A percentile compares a stretch with the other conserved stretches of the same genome.
Conservation (phyloP, 2,113 vertebrate species). For the Colistium nudipinnis region DNA sequence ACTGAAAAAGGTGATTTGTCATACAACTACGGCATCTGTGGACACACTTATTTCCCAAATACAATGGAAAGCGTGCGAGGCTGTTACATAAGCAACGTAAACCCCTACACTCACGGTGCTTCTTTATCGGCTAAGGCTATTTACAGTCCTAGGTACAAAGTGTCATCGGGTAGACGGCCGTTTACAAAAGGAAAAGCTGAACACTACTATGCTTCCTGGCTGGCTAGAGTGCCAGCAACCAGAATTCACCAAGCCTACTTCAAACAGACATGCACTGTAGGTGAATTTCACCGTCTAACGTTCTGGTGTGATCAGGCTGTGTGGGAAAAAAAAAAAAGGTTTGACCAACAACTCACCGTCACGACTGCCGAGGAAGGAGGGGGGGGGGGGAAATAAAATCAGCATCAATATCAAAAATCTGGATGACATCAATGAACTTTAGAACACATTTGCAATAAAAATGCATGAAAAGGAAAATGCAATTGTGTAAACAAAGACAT, state of each 20-base stretch:
- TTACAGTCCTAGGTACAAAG: not conserved
- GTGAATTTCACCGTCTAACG: not conserved
- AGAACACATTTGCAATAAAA: not conserved
- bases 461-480: not conserved
- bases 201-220: no score
- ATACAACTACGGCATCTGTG: no score
- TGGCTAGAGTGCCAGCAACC: not conserved
- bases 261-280: not conserved
- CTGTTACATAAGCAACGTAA: no score
- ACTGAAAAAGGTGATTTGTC: no score
- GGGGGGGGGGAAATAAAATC: constrained; percentile 16
- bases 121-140: not conserved
- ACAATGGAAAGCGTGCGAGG: no score
- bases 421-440: not conserved
- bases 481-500: not conserved
- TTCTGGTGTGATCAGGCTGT: not conserved
- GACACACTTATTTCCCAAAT: no score
- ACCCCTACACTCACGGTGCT: not conserved
- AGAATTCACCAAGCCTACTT: not conserved
- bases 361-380: constrained; percentile 85
- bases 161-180: no score
- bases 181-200: not conserved
- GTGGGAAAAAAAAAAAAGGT: no score
- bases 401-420: constrained; percentile 25
- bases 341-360: constrained; percentile 86